Evolutionary conservation across 2,888 invertebrate genomes (phyloP), one percentile per base, ranked within the genome.

Genomic region (Brachyptera risi): DNA sequence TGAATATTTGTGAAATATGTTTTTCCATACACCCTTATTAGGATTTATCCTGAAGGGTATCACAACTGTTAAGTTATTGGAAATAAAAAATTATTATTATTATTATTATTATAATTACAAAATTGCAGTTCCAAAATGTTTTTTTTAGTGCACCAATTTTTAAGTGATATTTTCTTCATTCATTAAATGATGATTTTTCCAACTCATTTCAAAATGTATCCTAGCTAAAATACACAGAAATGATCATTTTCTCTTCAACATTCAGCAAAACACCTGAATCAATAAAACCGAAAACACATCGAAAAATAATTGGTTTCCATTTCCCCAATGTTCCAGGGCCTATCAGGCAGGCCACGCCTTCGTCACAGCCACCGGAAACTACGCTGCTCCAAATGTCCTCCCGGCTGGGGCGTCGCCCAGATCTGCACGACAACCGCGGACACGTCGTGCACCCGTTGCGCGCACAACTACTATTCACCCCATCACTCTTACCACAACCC

Each of bases 311-410:
- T n/a, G n/a, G n/a, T n/a, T n/a, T n/a, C n/a, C n/a, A n/a, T n/a
- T n/a, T n/a, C n/a, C 11, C 11, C 31, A 17, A 5, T 31, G 3
- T 35, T 37, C 13, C 54, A 54, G 66, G 68, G 61, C 42, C 69
- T 69, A 37, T 24, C 54, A 7, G 68, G 70, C 26, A 69, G 71
- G 59, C 73, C 73, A 9, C 72, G 70, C 65, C 72, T 73, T 64
- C 70, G 74, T 37, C 74, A 74, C 59, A 72, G 73, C 54, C 71
- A 70, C 60, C 69, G 70, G 31, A 72, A 72, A 44, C 69, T 70
- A 17, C 71, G 71, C 64, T 76, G 77, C 70, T 73, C 73, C 68
- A 72, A 72, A 67, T 77, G 77, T 65, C 72, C 71, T 50, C 75
- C 75, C 56, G 76, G 76, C 24, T 74, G 73, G 72, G 76, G 76